A percentile compares a stretch with the other conserved stretches of the same genome.
phyloP scores from a whole-genome alignment of 2,888 invertebrate species.

The Macropis europaea region DNA sequence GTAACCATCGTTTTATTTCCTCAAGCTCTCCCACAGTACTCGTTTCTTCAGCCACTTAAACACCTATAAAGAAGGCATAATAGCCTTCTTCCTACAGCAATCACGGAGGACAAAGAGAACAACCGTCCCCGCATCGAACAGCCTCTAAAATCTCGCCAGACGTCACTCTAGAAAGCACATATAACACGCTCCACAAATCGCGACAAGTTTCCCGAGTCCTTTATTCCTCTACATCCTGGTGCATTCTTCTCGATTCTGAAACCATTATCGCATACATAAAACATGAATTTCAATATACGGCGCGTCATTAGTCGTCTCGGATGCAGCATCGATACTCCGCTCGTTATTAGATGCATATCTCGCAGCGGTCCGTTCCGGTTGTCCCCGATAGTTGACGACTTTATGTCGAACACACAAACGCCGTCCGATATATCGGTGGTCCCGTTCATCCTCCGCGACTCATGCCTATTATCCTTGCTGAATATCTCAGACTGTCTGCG shows the following conservation, averaged over 20 bases:
- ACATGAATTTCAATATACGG: slow-evolving; percentile 36
- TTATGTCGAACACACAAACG: slow-evolving; percentile 34
- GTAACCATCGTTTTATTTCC: too few relatives aligned
- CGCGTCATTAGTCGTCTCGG: slow-evolving; percentile 31
- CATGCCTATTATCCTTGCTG: slow-evolving; percentile 33
- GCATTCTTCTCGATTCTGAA: not conserved
- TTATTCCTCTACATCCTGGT: too few relatives aligned
- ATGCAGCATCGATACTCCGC: slow-evolving; percentile 10
- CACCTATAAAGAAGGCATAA: too few relatives aligned
- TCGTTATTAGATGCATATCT: slow-evolving; percentile 36
- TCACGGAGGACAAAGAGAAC: too few relatives aligned
- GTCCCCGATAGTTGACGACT: slow-evolving; percentile 46
- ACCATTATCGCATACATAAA: slow-evolving; percentile 33
- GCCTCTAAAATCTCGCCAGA: too few relatives aligned
- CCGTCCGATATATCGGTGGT: slow-evolving; percentile 45
- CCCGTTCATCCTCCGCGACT: slow-evolving; percentile 36
- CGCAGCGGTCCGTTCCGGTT: slow-evolving; percentile 10
- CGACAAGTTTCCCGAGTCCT: not conserved
- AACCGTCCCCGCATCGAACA: too few relatives aligned
- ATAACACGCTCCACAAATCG: not conserved
- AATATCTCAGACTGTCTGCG: slow-evolving; percentile 21
- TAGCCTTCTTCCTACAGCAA: too few relatives aligned
- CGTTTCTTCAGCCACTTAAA: too few relatives aligned
- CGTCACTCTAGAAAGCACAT: too few relatives aligned
- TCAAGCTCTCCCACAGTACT: too few relatives aligned